Percentiles rank a stretch among this genome's conserved stretches.
phyloP scores from a whole-genome alignment of 2,888 invertebrate species.

The Pasiphila rectangulata region DNA sequence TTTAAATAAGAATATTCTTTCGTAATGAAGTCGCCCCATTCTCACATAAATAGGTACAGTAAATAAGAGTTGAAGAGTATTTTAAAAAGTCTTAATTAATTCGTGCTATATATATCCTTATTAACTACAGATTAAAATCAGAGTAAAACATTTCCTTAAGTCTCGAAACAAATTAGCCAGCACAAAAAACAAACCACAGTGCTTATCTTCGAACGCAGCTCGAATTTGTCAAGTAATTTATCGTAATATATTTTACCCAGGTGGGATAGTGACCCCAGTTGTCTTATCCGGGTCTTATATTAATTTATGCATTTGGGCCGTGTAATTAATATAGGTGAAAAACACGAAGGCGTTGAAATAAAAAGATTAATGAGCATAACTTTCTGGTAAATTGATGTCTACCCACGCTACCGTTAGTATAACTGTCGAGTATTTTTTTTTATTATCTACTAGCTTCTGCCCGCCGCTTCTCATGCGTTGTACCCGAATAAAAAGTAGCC shows the following conservation, averaged over 20 bases:
- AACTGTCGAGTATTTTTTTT: too few relatives aligned
- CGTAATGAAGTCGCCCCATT: background rate
- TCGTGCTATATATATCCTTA: background rate
- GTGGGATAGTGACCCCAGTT: constrained; percentile 6
- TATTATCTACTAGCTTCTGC: too few relatives aligned
- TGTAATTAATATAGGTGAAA: too few relatives aligned
- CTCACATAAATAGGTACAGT: background rate
- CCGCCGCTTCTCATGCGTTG: too few relatives aligned
- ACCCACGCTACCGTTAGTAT: too few relatives aligned
- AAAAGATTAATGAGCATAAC: too few relatives aligned
- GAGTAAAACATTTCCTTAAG: too few relatives aligned
- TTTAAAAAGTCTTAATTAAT: background rate
- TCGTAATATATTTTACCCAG: constrained; percentile 5
- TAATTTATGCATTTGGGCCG: constrained; percentile 3
- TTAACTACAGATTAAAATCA: too few relatives aligned
- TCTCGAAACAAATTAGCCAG: constrained; percentile 7
- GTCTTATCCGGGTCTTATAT: constrained; percentile 12
- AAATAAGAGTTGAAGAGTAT: background rate
- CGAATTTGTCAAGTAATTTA: background rate
- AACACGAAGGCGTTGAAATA: too few relatives aligned
- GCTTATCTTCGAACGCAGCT: constrained; percentile 9
- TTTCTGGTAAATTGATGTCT: too few relatives aligned
- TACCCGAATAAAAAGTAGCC: too few relatives aligned
- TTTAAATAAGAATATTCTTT: too few relatives aligned
- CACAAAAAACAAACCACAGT: constrained; percentile 6